Evolutionary conservation across 1,140 invertebrate species (phyloP).

Genomic region (Drosophila orosa): DNA sequence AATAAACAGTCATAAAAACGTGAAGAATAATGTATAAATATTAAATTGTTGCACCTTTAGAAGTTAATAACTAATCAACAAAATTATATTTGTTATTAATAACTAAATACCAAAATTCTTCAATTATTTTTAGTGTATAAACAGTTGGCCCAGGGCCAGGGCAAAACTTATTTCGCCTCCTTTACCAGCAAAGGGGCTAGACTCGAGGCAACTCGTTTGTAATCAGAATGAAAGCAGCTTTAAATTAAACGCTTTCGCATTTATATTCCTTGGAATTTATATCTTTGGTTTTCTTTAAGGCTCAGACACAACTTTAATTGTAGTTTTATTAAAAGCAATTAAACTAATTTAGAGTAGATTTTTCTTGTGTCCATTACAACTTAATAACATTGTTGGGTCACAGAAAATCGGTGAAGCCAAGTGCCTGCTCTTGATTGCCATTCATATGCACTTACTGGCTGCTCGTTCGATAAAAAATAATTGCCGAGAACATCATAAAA

Average conservation of each 20-base stretch:
- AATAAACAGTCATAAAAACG: no score
- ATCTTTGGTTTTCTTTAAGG: background rate
- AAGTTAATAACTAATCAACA: background rate
- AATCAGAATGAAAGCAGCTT: slow-evolving; percentile 49
- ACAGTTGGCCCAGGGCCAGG: slow-evolving; percentile 58
- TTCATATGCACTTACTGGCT: slow-evolving; percentile 26
- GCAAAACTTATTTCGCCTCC: slow-evolving; percentile 51
- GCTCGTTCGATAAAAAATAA: slow-evolving; percentile 63
- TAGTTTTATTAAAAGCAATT: background rate
- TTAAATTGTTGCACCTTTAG: no score
- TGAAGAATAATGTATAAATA: no score
- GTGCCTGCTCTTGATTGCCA: slow-evolving; percentile 10
- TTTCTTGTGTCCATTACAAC: background rate
- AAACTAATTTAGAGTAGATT: background rate
- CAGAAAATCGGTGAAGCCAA: background rate
- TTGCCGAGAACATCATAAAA: slow-evolving; percentile 50
- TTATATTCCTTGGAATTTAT: background rate
- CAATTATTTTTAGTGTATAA: slow-evolving; percentile 4
- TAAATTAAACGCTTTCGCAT: slow-evolving; percentile 27
- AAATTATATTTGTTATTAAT: background rate
- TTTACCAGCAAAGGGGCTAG: slow-evolving; percentile 15
- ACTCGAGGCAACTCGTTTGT: slow-evolving; percentile 41
- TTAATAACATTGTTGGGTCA: background rate
- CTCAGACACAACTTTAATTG: slow-evolving; percentile 2
- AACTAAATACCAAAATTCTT: background rate